These are phyloP conservation scores for Leptobrachium leishanense DNA, from an alignment of 2,113 vertebrate genomes.

Conservation along the genomic window DNA sequence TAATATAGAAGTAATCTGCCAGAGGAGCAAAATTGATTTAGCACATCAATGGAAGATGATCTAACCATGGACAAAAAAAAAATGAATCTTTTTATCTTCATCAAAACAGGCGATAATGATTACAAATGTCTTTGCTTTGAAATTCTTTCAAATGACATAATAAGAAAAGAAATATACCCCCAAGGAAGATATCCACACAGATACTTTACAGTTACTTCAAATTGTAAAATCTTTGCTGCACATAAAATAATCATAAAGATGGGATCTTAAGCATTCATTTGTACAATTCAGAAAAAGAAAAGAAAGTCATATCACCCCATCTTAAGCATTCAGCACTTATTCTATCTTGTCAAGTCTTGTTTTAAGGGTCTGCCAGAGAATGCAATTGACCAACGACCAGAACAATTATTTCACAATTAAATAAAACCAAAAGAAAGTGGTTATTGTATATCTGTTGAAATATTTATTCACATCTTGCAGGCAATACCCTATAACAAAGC, in stretches of 20 bases:
- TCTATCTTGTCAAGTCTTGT: conserved; percentile 30
- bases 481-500: too few relatives aligned
- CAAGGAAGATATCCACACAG: conserved; percentile 25
- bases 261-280: conserved; percentile 29
- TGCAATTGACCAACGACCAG: too few relatives aligned
- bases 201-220: conserved; percentile 19
- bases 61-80: conserved; percentile 15
- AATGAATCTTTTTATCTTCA: conserved; percentile 28
- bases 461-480: too few relatives aligned
- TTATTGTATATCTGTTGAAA: too few relatives aligned
- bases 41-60: conserved; percentile 32
- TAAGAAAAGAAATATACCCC: conserved; percentile 18
- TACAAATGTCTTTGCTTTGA: conserved; percentile 34
- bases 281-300: conserved; percentile 26
- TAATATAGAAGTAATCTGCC: conserved; percentile 24
- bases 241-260: conserved; percentile 26
- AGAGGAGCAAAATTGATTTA: conserved; percentile 16
- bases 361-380: background rate
- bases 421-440: too few relatives aligned
- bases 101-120: conserved; percentile 33
- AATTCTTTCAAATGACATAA: conserved; percentile 11
- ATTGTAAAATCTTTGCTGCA: conserved; percentile 19
- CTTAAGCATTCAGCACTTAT: conserved; percentile 22
- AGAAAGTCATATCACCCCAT: conserved; percentile 11
- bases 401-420: too few relatives aligned